Evolutionary conservation across 1,140 invertebrate species (phyloP).

Genomic region (Diuraphis noxia): DNA sequence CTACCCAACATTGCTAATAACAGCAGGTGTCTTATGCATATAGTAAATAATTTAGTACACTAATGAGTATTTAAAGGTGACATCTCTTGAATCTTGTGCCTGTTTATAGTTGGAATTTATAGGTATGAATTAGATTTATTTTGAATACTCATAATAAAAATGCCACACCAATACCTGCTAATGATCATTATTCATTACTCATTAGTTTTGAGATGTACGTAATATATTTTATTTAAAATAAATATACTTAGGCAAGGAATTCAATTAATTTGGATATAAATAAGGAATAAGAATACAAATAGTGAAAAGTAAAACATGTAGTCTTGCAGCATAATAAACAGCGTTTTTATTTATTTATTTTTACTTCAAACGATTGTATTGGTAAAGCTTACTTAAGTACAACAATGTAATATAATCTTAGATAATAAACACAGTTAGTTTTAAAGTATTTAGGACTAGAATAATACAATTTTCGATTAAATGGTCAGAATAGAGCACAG

Average conservation of each 20-base stretch:
- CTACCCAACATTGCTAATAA: no score
- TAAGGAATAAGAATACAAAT: neutral
- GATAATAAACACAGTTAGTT: neutral
- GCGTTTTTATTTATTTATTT: neutral
- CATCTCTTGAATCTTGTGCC: no score
- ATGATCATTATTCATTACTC: no score
- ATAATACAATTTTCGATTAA: neutral
- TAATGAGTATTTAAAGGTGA: no score
- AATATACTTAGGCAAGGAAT: neutral
- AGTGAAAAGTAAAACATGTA: no score
- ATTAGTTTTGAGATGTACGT: no score
- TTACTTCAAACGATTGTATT: neutral
- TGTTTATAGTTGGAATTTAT: no score
- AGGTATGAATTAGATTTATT: no score
- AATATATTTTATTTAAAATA: neutral
- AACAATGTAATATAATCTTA: slow-evolving; percentile 27
- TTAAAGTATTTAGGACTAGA: slow-evolving; percentile 18
- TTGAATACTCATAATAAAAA: no score
- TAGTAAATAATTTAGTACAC: no score
- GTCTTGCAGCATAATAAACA: neutral
- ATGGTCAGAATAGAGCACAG: neutral
- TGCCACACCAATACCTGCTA: no score
- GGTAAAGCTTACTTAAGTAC: neutral
- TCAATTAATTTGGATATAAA: neutral
- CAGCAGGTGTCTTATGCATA: no score